phyloP scores from a whole-genome alignment of 2,888 invertebrate species.

The Panzeria rudis region DNA sequence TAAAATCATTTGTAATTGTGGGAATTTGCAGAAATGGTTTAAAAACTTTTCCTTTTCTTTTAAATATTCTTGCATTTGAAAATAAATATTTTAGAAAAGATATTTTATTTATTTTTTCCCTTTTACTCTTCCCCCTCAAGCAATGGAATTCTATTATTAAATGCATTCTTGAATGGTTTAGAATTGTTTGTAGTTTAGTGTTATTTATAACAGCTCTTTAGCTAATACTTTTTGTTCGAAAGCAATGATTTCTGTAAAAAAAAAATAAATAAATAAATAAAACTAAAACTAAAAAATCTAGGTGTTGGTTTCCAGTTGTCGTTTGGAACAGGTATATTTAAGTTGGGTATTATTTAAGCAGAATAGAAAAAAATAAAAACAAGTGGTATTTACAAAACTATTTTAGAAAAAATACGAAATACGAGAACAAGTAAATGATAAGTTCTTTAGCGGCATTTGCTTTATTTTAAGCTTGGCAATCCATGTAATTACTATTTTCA shows the following conservation, averaged over 20 bases:
- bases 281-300: constrained; percentile 17
- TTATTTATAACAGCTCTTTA: constrained; percentile 47
- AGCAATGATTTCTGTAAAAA: neutral
- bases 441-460: constrained; percentile 41
- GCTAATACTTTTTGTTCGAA: neutral
- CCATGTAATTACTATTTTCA: constrained; percentile 35
- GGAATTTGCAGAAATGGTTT: no score
- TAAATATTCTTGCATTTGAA: no score
- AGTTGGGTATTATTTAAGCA: constrained; percentile 1
- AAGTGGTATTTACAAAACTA: constrained; percentile 51
- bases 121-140: neutral
- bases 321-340: neutral
- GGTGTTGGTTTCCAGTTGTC: constrained; percentile 49
- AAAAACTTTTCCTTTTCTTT: no score
- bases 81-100: no score
- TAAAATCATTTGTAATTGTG: no score
- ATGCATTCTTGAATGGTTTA: constrained; percentile 41
- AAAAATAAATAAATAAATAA: neutral
- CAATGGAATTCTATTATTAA: neutral
- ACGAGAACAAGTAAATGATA: neutral
- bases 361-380: neutral
- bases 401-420: neutral
- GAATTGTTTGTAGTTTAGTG: constrained; percentile 22
- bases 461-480: neutral
- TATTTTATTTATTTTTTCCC: no score